Evolutionary conservation across 2,113 vertebrate genomes (phyloP), one percentile per base, ranked within the genome.

Genomic region (Clupea harengus): DNA sequence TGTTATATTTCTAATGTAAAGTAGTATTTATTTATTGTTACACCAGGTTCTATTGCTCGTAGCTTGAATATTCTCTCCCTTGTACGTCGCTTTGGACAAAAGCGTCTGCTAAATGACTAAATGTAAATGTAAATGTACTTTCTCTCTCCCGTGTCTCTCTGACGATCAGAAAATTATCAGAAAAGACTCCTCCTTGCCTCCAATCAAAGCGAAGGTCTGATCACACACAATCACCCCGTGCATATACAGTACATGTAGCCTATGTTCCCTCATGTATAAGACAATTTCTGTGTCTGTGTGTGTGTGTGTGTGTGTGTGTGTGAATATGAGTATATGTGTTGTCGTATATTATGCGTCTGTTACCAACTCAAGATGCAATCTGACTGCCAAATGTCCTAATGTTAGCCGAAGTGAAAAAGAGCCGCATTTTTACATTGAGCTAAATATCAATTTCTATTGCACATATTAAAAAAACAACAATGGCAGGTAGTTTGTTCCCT

Each of bases 141-240:
- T 25, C 45, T 72, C 15, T 47, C 54, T 85, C 45, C 45, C n/a
- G 25, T 44, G 45, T 88, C 81, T 85, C 86, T 83, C 82, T 90
- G 83, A 81, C 83, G 15, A 32, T 20, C 18, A 60, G 54, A 18
- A 60, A 18, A 22, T 60, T 20, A 20, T 2, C 5, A 60, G 18
- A 60, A 60, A 18, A 60, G 54, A 6, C 18, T 20, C 22, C 54
- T 60, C 22, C 54, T 20, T 60, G 54, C 20, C 4, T 60, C 15
- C 52, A 17, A 57, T 57, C 52, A 20, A 57, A 18, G 52, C 4
- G 17, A 17, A 57, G 52, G 52, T 57, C 18, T 57, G 52, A 57
- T 57, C 0, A 17, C 17, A 20, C 18, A 20, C 52, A 57, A 3
- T 20, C 18, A 57, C 2, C 5, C 20, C 20, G 52, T 17, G 18